A percentile compares a stretch with the other conserved stretches of the same genome.
Evolutionary conservation across 2,888 invertebrate genomes (phyloP).

Genomic region (Ormyrus nitidulus): DNA sequence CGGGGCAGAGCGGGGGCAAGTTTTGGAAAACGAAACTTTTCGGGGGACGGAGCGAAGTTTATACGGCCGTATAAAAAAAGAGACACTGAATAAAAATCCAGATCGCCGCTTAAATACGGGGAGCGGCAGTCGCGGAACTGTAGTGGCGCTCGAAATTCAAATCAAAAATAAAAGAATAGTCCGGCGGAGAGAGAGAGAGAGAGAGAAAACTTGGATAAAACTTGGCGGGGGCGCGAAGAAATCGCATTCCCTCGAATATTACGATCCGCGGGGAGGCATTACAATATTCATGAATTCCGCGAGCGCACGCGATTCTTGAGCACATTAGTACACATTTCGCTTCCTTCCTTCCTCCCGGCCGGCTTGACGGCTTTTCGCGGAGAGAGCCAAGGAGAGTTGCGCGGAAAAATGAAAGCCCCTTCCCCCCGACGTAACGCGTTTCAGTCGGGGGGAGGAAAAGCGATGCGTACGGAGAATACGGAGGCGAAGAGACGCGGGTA

Average conservation of each 20-base stretch:
- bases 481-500: background rate
- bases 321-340: conserved; percentile 27
- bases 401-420: conserved; percentile 52
- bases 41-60: too few species aligned
- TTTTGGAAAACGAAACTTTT: too few species aligned
- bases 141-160: too few species aligned
- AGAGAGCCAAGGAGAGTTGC: conserved; percentile 2
- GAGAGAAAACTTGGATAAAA: too few species aligned
- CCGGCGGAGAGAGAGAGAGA: too few species aligned
- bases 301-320: background rate
- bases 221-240: background rate
- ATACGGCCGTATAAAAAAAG: too few species aligned
- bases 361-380: background rate
- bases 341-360: background rate
- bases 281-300: conserved; percentile 9
- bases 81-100: too few species aligned
- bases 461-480: conserved; percentile 16
- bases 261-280: background rate
- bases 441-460: background rate
- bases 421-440: conserved; percentile 20
- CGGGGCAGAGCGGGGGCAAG: background rate
- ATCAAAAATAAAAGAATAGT: too few species aligned
- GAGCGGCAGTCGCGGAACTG: too few species aligned
- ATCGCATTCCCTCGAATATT: conserved; percentile 15
- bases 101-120: too few species aligned